Evolutionary conservation across 1,140 invertebrate species (phyloP).

Genomic region (Brachionus asplanchnoidis): DNA sequence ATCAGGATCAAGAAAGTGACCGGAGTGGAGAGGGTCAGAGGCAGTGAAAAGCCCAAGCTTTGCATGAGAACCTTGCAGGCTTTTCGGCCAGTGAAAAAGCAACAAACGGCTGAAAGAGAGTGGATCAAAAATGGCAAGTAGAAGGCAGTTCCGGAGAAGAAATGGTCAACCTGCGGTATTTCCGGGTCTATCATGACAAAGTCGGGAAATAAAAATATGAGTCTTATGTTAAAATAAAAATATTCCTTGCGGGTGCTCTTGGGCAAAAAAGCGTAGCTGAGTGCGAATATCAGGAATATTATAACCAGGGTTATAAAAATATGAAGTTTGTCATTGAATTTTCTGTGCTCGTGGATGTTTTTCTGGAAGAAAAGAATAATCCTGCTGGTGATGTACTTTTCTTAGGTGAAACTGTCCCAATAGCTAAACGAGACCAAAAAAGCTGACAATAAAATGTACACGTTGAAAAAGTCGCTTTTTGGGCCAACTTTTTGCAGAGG

Average conservation of each 20-base stretch:
- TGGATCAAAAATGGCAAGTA: slow-evolving; percentile 37
- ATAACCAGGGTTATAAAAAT: background rate
- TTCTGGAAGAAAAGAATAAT: slow-evolving; percentile 11
- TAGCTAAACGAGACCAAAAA: slow-evolving; percentile 31
- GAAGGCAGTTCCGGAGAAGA: background rate
- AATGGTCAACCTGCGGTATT: background rate
- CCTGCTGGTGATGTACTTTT: background rate
- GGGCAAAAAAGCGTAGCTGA: background rate
- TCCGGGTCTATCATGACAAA: background rate
- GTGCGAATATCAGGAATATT: background rate
- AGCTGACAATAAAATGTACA: background rate
- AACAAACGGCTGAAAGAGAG: background rate
- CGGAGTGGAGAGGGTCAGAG: slow-evolving; percentile 83
- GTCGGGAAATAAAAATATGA: background rate
- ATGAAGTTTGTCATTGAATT: slow-evolving; percentile 20
- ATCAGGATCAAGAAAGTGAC: slow-evolving; percentile 75
- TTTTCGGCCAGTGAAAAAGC: slow-evolving; percentile 29
- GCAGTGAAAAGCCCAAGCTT: slow-evolving; percentile 89
- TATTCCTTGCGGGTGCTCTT: background rate
- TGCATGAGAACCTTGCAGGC: slow-evolving; percentile 73
- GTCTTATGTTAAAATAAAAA: background rate
- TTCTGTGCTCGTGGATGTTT: slow-evolving; percentile 10
- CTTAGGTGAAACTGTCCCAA: slow-evolving; percentile 39
- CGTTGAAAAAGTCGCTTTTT: slow-evolving; percentile 1
- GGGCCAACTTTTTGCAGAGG: background rate